These are phyloP conservation scores for Anseranas semipalmata DNA, from an alignment of 2,113 vertebrate species.

Conservation along the genomic window DNA sequence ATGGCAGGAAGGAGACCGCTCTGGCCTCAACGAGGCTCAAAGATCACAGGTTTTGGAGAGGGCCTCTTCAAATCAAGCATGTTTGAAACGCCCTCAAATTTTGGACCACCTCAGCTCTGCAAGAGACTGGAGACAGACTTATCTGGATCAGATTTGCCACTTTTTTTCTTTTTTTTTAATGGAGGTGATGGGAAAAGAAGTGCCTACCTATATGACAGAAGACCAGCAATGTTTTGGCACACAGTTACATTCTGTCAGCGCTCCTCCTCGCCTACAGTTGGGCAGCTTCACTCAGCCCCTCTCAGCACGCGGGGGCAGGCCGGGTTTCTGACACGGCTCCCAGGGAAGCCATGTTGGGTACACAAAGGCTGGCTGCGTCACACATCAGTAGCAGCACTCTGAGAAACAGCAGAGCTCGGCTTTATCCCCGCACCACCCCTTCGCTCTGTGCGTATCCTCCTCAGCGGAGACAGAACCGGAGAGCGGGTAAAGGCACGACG, in stretches of 20 bases:
- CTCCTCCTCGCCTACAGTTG: not conserved
- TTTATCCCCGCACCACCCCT: not conserved
- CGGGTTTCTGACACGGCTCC: not conserved
- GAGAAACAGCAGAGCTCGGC: not conserved
- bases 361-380: not conserved
- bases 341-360: not conserved
- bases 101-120: not conserved
- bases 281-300: not conserved
- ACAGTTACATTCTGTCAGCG: not conserved
- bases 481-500: not conserved
- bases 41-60: not conserved
- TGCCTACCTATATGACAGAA: not conserved
- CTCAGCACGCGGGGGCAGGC: fast-evolving
- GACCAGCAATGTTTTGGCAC: not conserved
- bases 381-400: not conserved
- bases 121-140: not conserved
- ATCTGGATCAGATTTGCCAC: not conserved
- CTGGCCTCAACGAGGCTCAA: not conserved
- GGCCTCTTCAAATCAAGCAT: not conserved
- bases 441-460: not conserved
- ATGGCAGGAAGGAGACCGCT: not conserved
- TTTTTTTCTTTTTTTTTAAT: not conserved
- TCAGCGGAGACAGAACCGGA: not conserved
- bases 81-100: not conserved
- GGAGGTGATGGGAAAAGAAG: fast-evolving